Evolutionary conservation across 2,797 vertebrate species (phyloP).

Genomic region (Tapirus indicus): DNA sequence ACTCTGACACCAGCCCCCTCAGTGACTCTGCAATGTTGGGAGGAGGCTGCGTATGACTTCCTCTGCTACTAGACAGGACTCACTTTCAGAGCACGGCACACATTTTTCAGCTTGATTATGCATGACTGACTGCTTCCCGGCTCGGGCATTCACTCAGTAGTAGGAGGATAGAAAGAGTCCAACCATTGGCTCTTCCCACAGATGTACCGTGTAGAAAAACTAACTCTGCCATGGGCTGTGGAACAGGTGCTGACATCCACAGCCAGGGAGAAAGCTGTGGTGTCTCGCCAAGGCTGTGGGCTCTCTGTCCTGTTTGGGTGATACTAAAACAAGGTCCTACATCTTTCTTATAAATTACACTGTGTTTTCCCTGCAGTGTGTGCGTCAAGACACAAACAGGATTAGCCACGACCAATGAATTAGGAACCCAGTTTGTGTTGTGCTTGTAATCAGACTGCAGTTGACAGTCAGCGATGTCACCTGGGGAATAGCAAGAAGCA

Average conservation of each 20-base stretch:
- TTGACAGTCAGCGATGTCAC: not conserved
- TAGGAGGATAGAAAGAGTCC: not conserved
- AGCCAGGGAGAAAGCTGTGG: not conserved
- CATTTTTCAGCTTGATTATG: not conserved
- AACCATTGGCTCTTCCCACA: not conserved
- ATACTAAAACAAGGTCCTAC: not conserved
- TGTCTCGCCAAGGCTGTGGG: not conserved
- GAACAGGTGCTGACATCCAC: not conserved
- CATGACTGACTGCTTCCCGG: slow-evolving; percentile 12
- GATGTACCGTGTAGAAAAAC: not conserved
- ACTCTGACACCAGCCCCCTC: slow-evolving; percentile 25
- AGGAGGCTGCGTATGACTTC: not conserved
- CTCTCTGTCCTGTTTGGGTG: not conserved
- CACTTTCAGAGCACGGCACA: not conserved
- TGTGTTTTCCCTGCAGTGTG: not conserved
- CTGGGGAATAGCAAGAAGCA: not conserved
- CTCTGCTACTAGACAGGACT: slow-evolving; percentile 29
- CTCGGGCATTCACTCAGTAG: not conserved
- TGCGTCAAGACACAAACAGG: not conserved
- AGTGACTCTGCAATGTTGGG: slow-evolving; percentile 69
- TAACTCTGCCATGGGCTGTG: not conserved
- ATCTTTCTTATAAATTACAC: not conserved
- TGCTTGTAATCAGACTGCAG: not conserved
- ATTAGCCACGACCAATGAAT: not conserved
- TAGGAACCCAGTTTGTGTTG: not conserved